Evolutionary conservation across 2,888 invertebrate species (phyloP).

Genomic region (Campoplex nolae): DNA sequence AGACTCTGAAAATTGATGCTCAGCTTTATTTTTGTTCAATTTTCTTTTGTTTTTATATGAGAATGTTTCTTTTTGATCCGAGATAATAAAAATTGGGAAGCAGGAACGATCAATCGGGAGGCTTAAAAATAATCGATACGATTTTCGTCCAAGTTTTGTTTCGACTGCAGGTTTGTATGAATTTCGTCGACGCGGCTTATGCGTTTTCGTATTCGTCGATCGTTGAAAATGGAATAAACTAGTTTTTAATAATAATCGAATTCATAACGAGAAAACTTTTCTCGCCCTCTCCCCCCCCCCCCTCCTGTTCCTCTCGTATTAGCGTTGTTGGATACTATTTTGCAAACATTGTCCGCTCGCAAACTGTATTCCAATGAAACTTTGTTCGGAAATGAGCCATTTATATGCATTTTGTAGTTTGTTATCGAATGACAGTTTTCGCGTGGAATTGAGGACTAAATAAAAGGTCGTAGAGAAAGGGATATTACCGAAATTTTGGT

Average conservation of each 20-base stretch:
- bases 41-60: neutral
- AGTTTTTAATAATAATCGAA: neutral
- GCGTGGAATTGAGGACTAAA: neutral
- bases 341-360: neutral
- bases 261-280: slow-evolving; percentile 53
- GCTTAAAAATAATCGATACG: no score
- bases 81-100: no score
- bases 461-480: neutral
- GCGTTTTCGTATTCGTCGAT: neutral
- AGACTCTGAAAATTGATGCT: slow-evolving; percentile 39
- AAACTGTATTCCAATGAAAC: slow-evolving; percentile 4
- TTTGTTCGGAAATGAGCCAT: slow-evolving; percentile 29
- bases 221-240: slow-evolving; percentile 1
- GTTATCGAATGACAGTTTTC: slow-evolving; percentile 18
- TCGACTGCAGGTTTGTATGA: neutral
- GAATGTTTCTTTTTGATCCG: neutral
- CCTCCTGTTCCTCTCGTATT: neutral
- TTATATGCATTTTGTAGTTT: slow-evolving; percentile 35
- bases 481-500: neutral
- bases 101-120: no score
- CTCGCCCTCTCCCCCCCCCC: neutral
- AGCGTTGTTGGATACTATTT: neutral
- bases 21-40: slow-evolving; percentile 15
- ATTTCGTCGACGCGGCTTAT: neutral
- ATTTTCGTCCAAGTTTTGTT: neutral